A percentile compares a stretch with the other conserved stretches of the same genome.
Conservation (phyloP, 1,140 invertebrate genomes). For the Caenorhabditis latens region DNA sequence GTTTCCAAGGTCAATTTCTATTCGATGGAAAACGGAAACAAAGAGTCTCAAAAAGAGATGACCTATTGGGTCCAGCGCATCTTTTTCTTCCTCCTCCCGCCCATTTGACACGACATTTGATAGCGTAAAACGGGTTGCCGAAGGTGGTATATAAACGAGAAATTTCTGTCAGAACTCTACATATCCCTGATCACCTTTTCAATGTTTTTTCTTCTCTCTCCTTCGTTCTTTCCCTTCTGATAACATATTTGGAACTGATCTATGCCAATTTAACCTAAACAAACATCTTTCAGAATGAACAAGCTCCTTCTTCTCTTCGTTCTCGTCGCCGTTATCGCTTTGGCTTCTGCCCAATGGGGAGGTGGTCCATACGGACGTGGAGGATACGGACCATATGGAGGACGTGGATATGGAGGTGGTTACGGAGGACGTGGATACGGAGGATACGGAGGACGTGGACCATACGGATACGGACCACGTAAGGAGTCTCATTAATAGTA, state of each 20-base stretch:
- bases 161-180: constrained; percentile 15
- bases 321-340: constrained; percentile 31
- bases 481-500: neutral
- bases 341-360: constrained; percentile 50
- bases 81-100: constrained; percentile 28
- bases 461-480: constrained; percentile 40
- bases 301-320: constrained; percentile 50
- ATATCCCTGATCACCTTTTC: constrained; percentile 13
- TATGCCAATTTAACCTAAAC: neutral
- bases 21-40: neutral
- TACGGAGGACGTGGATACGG: constrained; percentile 47
- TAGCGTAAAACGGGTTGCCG: constrained; percentile 36
- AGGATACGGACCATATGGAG: constrained; percentile 24
- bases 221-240: neutral
- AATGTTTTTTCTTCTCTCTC: neutral
- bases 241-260: constrained; percentile 7
- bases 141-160: constrained; percentile 31
- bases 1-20: constrained; percentile 37
- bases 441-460: constrained; percentile 40
- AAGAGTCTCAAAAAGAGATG: constrained; percentile 27
- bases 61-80: constrained; percentile 46
- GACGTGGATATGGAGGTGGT: constrained; percentile 28
- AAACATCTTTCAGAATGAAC: constrained; percentile 45
- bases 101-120: constrained; percentile 31
- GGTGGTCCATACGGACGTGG: constrained; percentile 56